A percentile compares a stretch with the other conserved stretches of the same genome.
Evolutionary conservation across 2,888 invertebrate species (phyloP).

Genomic region (Galeruca laticollis): DNA sequence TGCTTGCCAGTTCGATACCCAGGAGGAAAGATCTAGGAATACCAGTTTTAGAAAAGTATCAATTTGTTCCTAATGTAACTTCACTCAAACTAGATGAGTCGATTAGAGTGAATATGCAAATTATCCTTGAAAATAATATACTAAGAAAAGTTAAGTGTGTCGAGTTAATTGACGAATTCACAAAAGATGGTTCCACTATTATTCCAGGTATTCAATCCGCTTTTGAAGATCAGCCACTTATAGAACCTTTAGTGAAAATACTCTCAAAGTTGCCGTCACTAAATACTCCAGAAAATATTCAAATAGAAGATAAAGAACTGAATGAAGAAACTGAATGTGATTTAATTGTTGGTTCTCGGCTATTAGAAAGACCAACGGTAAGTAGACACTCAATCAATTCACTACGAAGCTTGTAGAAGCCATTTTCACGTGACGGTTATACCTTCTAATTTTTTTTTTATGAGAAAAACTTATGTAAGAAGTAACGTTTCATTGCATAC

Average conservation of each 20-base stretch:
- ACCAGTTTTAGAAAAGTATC: too few relatives aligned
- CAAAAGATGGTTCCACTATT: constrained; percentile 65
- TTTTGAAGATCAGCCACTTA: constrained; percentile 76
- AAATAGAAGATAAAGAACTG: constrained; percentile 74
- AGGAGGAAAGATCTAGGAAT: too few relatives aligned
- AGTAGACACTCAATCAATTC: too few relatives aligned
- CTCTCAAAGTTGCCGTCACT: constrained; percentile 61
- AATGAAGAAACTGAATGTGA: constrained; percentile 55
- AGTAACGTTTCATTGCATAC: too few relatives aligned
- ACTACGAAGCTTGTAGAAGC: too few relatives aligned
- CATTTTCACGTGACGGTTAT: too few relatives aligned
- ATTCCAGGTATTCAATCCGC: constrained; percentile 71
- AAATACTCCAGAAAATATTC: constrained; percentile 63
- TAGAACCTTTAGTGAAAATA: constrained; percentile 76
- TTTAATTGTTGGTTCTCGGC: constrained; percentile 58
- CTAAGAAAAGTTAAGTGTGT: constrained; percentile 68
- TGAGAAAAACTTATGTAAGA: too few relatives aligned
- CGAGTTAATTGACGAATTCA: constrained; percentile 54
- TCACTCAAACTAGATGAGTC: too few relatives aligned
- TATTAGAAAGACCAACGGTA: constrained; percentile 69
- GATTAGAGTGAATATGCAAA: constrained; percentile 74
- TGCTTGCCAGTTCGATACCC: constrained; percentile 81
- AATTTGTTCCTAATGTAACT: too few relatives aligned
- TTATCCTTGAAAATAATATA: constrained; percentile 77
- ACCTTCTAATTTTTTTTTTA: too few relatives aligned